phyloP scores from a whole-genome alignment of 2,888 invertebrate species.

The Acrobasis suavella region DNA sequence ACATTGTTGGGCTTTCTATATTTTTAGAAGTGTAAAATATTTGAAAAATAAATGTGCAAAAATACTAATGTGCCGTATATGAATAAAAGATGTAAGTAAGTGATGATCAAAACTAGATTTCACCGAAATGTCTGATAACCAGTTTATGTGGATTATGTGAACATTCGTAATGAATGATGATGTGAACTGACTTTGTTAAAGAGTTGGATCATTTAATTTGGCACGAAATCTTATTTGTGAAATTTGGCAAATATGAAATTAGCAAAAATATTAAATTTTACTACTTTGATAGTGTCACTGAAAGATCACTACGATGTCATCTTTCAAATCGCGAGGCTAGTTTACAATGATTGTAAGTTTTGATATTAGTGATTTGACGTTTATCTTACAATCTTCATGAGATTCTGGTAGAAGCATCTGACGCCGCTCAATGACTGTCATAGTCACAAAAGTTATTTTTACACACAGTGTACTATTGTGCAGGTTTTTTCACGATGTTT shows the following conservation, averaged over 20 bases:
- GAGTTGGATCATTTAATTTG: background rate
- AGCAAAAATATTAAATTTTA: no score
- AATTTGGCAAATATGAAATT: background rate
- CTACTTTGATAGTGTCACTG: no score
- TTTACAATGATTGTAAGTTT: no score
- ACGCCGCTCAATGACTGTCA: no score
- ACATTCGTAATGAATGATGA: background rate
- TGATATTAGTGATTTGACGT: no score
- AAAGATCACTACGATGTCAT: no score
- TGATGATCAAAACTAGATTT: conserved; percentile 6
- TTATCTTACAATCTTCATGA: no score
- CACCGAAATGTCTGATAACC: conserved; percentile 9
- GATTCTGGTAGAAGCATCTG: no score
- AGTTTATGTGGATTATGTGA: conserved; percentile 1
- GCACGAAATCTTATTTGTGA: background rate
- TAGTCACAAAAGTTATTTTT: no score
- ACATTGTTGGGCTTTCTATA: background rate
- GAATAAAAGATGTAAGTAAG: background rate
- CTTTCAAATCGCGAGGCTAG: no score
- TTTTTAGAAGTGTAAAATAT: background rate
- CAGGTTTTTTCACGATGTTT: no score
- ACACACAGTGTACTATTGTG: no score
- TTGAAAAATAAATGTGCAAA: background rate
- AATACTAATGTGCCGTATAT: background rate
- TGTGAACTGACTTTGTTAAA: background rate